These are phyloP conservation scores for Operophtera brumata DNA, from an alignment of 2,888 invertebrate species.

Conservation along the genomic window DNA sequence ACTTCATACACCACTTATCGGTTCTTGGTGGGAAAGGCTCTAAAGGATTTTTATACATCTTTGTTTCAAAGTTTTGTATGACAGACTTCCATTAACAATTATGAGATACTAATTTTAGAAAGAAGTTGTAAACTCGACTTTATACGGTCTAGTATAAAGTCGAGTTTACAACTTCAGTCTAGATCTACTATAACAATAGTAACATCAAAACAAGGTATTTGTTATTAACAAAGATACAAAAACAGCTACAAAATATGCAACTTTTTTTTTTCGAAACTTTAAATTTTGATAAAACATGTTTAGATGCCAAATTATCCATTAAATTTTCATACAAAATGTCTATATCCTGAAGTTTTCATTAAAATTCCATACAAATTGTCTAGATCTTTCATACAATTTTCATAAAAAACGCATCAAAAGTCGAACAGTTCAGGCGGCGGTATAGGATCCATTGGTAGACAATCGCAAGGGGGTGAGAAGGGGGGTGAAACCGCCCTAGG, in stretches of 20 bases:
- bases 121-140: too few species aligned
- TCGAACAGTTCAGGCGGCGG: constrained; percentile 74
- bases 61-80: not conserved
- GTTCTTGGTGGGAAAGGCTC: too few species aligned
- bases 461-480: constrained; percentile 54
- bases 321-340: constrained; percentile 9
- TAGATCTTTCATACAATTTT: not conserved
- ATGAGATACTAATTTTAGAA: not conserved
- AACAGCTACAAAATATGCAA: not conserved
- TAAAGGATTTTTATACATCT: too few species aligned
- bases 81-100: not conserved
- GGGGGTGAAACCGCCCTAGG: constrained; percentile 43
- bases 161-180: not conserved
- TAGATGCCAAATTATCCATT: too few species aligned
- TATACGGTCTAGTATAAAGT: not conserved
- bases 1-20: too few species aligned
- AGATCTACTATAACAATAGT: not conserved
- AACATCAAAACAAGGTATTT: not conserved
- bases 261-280: too few species aligned
- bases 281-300: too few species aligned
- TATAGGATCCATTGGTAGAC: constrained; percentile 61
- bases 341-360: not conserved
- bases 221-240: not conserved
- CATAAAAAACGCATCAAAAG: constrained; percentile 2
- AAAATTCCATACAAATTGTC: constrained; percentile 5